Base-by-base conservation (phyloP, 2,797 vertebrate genomes). In the Sebastolobus alascanus region DNA sequence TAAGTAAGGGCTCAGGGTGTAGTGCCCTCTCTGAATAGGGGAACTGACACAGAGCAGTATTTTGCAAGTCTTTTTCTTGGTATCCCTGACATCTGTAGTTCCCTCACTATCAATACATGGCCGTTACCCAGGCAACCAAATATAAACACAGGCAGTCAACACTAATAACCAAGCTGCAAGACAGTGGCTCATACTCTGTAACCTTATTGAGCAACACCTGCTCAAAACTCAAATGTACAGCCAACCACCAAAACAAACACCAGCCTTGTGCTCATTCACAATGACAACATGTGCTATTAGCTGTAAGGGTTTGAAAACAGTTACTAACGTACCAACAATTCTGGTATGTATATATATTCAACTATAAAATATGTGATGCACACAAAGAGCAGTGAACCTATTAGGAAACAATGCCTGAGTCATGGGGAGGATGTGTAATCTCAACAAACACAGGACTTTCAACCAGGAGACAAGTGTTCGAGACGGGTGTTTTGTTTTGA, bases 81-180 rank as follows among this genome's bases (percentile, higher is more conserved):
- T 63, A 29, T 72, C 25, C 61, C 50, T 46, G 61, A 77, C 78
- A 73, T 81, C 63, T 78, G 69, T 73, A 82, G 52, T 80, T 85
- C 50, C 46, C 13, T 56, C 33, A 52, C 22, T 29, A 65, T 84
- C 77, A 75, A 64, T 86, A 78, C 58, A 80, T 71, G 56, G 60
- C 65, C 59, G 31, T 83, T 64, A 68, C 82, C 67, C 68, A 78
- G 77, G 67, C 65, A 59, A 84, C 75, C 46, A 59, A 56, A 64
- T 46, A 76, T 43, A 82, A 83, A 85, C 83, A 87, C 68, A 52
- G 54, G 64, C 70, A 65, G 72, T 70, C 60, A 85, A 63, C 77
- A 77, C 25, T 50, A 70, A 50, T 50, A 69, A 70, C 52, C 29
- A 13, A 54, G 80, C 60, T 83, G 78, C 65, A 68, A 66, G 80